A percentile compares a stretch with the other conserved stretches of the same genome.
Evolutionary conservation across 2,888 invertebrate species (phyloP).

Genomic region (Diarsia dahlii): DNA sequence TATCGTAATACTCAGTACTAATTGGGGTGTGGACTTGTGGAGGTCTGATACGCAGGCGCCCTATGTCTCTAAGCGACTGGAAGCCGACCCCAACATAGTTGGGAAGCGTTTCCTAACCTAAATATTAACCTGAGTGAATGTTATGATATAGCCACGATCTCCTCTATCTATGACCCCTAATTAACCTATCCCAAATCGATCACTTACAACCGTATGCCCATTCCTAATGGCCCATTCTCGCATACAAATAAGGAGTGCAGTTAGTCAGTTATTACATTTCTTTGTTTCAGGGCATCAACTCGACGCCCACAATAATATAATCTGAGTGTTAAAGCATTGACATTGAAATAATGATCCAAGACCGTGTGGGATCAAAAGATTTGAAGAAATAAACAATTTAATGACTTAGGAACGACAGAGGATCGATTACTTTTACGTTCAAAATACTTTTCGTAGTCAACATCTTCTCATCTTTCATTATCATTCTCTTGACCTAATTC

Average conservation of each 20-base stretch:
- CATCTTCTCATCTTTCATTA: no score
- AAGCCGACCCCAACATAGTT: no score
- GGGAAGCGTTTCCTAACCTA: not conserved
- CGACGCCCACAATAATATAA: conserved; percentile 27
- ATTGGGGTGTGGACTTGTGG: no score
- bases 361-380: conserved; percentile 35
- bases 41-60: no score
- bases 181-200: not conserved
- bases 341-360: conserved; percentile 43
- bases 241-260: not conserved
- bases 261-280: not conserved
- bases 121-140: not conserved
- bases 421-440: conserved; percentile 1
- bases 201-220: not conserved
- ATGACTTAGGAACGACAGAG: conserved; percentile 10
- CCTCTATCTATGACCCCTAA: not conserved
- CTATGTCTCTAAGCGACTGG: no score
- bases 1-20: no score
- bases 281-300: conserved; percentile 49
- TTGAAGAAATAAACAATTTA: conserved; percentile 41
- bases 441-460: not conserved
- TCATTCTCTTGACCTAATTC: no score
- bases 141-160: not conserved
- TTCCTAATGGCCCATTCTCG: not conserved
- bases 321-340: conserved; percentile 29